Conservation (phyloP, 2,113 vertebrate species). For the Sceloporus tristichus region DNA sequence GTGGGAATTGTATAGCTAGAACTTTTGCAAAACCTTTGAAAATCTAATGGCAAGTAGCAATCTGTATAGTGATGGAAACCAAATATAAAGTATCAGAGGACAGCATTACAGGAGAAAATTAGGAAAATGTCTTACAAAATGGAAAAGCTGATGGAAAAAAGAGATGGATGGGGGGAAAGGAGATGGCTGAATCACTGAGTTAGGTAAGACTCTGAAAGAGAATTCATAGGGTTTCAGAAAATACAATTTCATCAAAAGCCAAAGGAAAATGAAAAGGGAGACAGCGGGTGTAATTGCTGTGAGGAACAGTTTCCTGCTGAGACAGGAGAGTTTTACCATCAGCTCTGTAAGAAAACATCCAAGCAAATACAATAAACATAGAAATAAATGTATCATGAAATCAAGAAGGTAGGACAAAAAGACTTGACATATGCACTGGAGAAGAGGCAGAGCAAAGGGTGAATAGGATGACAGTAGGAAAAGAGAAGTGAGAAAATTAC, state of each 20-base stretch:
- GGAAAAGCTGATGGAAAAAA: slow-evolving; percentile 51
- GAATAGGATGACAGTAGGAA: slow-evolving; percentile 63
- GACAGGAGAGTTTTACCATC: slow-evolving; percentile 73
- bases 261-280: slow-evolving; percentile 77
- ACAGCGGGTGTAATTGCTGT: slow-evolving; percentile 75
- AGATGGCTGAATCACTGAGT: slow-evolving; percentile 61
- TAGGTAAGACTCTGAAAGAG: slow-evolving; percentile 66
- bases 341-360: slow-evolving; percentile 67
- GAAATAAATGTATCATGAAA: slow-evolving; percentile 77
- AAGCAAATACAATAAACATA: slow-evolving; percentile 73
- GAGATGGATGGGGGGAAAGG: slow-evolving; percentile 55
- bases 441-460: slow-evolving; percentile 60
- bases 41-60: slow-evolving; percentile 39
- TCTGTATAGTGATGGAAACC: background rate
- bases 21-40: slow-evolving; percentile 33
- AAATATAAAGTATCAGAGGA: slow-evolving; percentile 60
- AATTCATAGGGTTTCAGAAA: slow-evolving; percentile 74
- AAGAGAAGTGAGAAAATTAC: slow-evolving; percentile 58
- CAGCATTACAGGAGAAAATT: slow-evolving; percentile 67
- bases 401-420: slow-evolving; percentile 71
- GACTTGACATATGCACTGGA: slow-evolving; percentile 32
- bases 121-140: slow-evolving; percentile 68
- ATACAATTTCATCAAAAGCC: slow-evolving; percentile 77
- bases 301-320: slow-evolving; percentile 76
- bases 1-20: slow-evolving; percentile 10